These are phyloP conservation scores for Hiodon alosoides DNA, from an alignment of 2,113 vertebrate genomes.

Conservation along the genomic window DNA sequence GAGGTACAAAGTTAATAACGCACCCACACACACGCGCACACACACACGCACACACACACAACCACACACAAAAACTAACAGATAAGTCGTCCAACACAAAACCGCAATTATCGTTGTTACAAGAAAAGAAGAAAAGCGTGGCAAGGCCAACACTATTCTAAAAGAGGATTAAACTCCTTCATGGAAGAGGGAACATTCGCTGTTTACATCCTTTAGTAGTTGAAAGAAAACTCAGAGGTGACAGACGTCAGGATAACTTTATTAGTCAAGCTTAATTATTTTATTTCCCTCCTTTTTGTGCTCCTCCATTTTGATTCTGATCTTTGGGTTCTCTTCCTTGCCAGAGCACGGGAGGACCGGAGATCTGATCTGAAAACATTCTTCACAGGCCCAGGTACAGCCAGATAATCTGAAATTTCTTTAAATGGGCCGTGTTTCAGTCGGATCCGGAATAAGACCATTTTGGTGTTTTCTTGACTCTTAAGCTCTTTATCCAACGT, in stretches of 20 bases:
- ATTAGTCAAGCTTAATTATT: conserved; percentile 64
- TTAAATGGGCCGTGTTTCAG: conserved; percentile 9
- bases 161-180: conserved; percentile 65
- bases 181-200: conserved; percentile 57
- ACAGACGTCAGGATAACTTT: conserved; percentile 66
- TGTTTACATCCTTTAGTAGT: conserved; percentile 65
- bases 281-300: conserved; percentile 43
- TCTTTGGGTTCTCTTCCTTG: conserved; percentile 43
- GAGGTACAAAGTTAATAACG: conserved; percentile 65
- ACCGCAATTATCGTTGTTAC: conserved; percentile 69
- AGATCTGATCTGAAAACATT: conserved; percentile 31
- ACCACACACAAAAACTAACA: conserved; percentile 40
- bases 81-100: conserved; percentile 68
- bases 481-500: too few relatives aligned
- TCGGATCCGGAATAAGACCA: too few relatives aligned
- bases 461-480: too few relatives aligned
- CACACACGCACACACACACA: too few relatives aligned
- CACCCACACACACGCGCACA: conserved; percentile 3
- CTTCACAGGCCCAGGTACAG: conserved; percentile 39
- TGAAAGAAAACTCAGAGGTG: conserved; percentile 61
- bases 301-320: conserved; percentile 34
- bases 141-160: conserved; percentile 45
- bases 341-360: too few relatives aligned
- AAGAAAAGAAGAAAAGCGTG: conserved; percentile 56
- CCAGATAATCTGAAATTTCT: not conserved